A percentile compares a stretch with the other conserved stretches of the same genome.
Evolutionary conservation across 2,888 invertebrate species (phyloP).

Genomic region (Nemapogon koenigi): DNA sequence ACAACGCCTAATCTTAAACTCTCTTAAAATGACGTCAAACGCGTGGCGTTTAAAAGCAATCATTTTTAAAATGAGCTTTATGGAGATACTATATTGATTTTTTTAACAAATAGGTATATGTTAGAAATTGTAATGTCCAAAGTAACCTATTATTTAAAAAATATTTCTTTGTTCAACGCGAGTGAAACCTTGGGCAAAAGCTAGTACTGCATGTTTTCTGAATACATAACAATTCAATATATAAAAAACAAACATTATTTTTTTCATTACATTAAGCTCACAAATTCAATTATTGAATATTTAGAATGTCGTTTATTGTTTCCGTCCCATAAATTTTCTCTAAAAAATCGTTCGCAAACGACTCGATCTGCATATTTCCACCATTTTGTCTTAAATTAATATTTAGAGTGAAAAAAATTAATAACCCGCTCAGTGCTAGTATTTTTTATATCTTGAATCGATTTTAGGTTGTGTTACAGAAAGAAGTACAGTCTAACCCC

Average conservation of each 20-base stretch:
- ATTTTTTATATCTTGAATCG: not conserved
- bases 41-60: conserved; percentile 50
- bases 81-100: not conserved
- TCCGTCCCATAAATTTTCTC: conserved; percentile 60
- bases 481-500: no score
- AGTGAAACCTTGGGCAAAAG: no score
- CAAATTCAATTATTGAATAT: conserved; percentile 18
- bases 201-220: no score
- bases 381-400: conserved; percentile 22
- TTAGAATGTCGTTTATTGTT: conserved; percentile 46
- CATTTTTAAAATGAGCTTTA: conserved; percentile 39
- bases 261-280: conserved; percentile 7
- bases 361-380: conserved; percentile 48
- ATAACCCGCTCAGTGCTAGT: conserved; percentile 37
- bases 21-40: conserved; percentile 45
- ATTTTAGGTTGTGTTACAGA: no score
- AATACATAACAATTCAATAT: not conserved
- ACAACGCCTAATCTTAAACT: conserved; percentile 40
- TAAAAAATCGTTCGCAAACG: conserved; percentile 51
- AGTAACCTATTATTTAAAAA: no score
- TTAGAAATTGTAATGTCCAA: no score
- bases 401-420: conserved; percentile 26
- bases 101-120: not conserved
- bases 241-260: not conserved
- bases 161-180: no score